Conservation (phyloP, 2,888 invertebrate species). For the Petrolisthes cinctipes region DNA sequence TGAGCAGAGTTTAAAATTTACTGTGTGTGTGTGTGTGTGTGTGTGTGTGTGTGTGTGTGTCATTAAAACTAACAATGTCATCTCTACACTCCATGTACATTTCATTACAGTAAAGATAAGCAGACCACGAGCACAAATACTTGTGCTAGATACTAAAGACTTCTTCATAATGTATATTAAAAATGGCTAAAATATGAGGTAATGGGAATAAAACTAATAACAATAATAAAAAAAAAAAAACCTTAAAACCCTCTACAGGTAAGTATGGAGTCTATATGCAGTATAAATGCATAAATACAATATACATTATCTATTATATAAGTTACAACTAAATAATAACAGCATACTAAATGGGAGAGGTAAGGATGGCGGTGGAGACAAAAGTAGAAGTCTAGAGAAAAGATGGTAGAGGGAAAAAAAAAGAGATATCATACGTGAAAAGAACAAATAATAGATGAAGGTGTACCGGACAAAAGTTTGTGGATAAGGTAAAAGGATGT, state of each 20-base stretch:
- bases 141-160: slow-evolving; percentile 11
- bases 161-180: slow-evolving; percentile 29
- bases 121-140: too few relatives aligned
- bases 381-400: not conserved
- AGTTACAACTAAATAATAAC: not conserved
- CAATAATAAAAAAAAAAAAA: slow-evolving; percentile 30
- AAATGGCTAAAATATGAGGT: slow-evolving; percentile 48
- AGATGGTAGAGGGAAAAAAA: not conserved
- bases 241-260: slow-evolving; percentile 46
- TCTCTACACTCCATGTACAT: too few relatives aligned
- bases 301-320: slow-evolving; percentile 31
- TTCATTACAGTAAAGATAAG: too few relatives aligned
- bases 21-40: too few relatives aligned
- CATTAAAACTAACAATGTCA: too few relatives aligned
- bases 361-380: not conserved
- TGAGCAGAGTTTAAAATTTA: too few relatives aligned
- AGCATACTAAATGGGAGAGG: not conserved
- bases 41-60: too few relatives aligned
- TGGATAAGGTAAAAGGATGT: too few relatives aligned
- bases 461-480: too few relatives aligned
- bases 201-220: slow-evolving; percentile 41
- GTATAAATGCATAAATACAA: slow-evolving; percentile 33
- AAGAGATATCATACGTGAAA: not conserved
- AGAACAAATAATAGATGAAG: too few relatives aligned
- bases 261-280: slow-evolving; percentile 32